These are phyloP conservation scores for Characodon lateralis DNA, from an alignment of 2,797 vertebrate species.

Conservation along the genomic window DNA sequence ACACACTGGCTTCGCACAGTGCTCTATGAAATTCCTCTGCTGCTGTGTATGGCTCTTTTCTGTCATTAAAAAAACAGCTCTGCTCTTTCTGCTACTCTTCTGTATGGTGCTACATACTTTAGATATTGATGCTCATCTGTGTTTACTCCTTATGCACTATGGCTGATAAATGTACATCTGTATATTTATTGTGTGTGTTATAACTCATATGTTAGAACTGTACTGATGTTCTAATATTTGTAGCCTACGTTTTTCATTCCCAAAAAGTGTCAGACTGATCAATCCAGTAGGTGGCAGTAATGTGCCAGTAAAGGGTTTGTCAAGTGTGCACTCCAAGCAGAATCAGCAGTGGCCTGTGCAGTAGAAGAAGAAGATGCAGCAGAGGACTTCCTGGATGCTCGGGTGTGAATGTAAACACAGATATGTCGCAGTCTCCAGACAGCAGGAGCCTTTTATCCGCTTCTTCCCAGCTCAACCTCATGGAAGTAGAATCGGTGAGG, in stretches of 20 bases:
- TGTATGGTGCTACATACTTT: too few relatives aligned
- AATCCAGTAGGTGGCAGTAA: constrained; percentile 1
- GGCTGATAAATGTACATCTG: too few relatives aligned
- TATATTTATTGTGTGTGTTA: too few relatives aligned
- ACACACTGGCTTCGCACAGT: too few relatives aligned
- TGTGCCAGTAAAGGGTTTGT: not conserved
- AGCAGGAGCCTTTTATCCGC: constrained; percentile 75
- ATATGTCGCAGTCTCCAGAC: constrained; percentile 82
- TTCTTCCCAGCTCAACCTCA: constrained; percentile 80
- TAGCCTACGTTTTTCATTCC: not conserved
- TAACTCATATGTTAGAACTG: too few relatives aligned
- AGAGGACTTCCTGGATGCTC: not conserved
- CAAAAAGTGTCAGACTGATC: not conserved
- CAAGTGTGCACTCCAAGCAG: not conserved
- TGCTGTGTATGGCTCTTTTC: too few relatives aligned
- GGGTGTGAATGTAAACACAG: not conserved
- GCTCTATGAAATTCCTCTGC: too few relatives aligned
- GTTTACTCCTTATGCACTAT: too few relatives aligned
- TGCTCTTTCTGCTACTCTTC: too few relatives aligned
- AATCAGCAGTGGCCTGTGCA: not conserved
- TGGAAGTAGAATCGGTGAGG: constrained; percentile 81
- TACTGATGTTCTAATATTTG: not conserved
- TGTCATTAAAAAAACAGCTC: too few relatives aligned
- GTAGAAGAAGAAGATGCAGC: not conserved
- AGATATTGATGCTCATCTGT: too few relatives aligned